A percentile compares a stretch with the other conserved stretches of the same genome.
These are phyloP conservation scores for Tragelaphus eurycerus DNA, from an alignment of 2,797 vertebrate genomes.

Conservation along the genomic window DNA sequence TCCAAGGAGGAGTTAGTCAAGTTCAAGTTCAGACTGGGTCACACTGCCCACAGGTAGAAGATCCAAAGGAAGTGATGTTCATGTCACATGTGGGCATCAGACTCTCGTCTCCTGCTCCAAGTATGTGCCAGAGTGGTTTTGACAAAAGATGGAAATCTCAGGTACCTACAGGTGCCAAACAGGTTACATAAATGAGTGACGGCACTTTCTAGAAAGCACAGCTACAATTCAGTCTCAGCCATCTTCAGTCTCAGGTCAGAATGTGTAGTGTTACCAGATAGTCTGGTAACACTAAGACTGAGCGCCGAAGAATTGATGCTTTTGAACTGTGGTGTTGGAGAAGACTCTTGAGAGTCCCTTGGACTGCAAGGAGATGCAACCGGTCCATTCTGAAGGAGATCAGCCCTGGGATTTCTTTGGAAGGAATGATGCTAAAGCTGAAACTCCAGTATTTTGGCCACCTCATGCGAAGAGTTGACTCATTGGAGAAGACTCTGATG, in stretches of 20 bases:
- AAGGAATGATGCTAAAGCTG: too few species aligned
- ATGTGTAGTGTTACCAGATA: not conserved
- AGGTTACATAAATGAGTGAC: not conserved
- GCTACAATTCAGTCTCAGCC: too few species aligned
- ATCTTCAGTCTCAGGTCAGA: not conserved
- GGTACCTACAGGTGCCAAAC: not conserved
- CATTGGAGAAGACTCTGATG: too few species aligned
- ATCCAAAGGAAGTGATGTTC: not conserved
- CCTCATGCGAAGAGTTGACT: too few species aligned
- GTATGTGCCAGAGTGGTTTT: not conserved
- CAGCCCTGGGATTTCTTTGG: too few species aligned
- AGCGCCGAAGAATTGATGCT: too few species aligned
- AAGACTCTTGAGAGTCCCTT: too few species aligned
- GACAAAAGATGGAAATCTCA: not conserved
- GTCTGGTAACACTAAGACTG: not conserved
- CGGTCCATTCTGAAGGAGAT: too few species aligned
- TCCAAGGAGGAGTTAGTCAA: not conserved
- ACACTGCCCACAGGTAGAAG: not conserved
- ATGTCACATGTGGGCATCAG: rapidly evolving
- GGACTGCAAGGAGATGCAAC: too few species aligned
- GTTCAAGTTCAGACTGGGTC: not conserved
- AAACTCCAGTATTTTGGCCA: too few species aligned
- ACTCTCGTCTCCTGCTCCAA: not conserved
- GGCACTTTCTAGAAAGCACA: too few species aligned
- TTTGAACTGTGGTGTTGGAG: too few species aligned